Percentiles rank a stretch among this genome's conserved stretches.
phyloP scores from a whole-genome alignment of 2,113 vertebrate genomes.

The Caracal caracal region DNA sequence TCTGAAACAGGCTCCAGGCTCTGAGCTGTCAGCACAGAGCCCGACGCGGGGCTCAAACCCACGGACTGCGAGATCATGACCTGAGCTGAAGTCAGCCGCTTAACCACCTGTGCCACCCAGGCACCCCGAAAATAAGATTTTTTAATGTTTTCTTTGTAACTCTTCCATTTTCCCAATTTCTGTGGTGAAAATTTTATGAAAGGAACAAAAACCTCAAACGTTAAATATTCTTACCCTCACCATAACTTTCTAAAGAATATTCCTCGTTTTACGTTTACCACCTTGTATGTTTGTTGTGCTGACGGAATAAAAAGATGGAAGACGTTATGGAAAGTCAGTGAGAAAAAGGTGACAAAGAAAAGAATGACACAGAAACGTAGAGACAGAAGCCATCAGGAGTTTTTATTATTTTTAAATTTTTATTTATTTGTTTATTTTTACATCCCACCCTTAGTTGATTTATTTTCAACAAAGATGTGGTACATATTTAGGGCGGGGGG shows the following conservation, averaged over 20 bases:
- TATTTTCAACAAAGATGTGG: too few relatives aligned
- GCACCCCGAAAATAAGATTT: not conserved
- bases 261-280: not conserved
- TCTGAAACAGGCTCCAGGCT: too few relatives aligned
- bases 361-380: not conserved
- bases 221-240: not conserved
- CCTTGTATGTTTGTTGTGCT: not conserved
- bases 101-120: too few relatives aligned
- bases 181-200: not conserved
- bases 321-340: not conserved
- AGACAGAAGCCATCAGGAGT: not conserved
- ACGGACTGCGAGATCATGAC: too few relatives aligned
- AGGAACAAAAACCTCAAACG: not conserved
- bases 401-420: too few relatives aligned
- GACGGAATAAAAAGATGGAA: not conserved
- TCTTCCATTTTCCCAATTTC: not conserved
- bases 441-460: too few relatives aligned
- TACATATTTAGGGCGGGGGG: too few relatives aligned
- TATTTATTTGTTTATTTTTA: too few relatives aligned
- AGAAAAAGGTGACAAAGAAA: not conserved
- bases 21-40: too few relatives aligned
- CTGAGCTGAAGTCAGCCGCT: too few relatives aligned
- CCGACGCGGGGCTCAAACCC: too few relatives aligned
- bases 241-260: not conserved
- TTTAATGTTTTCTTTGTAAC: constrained; percentile 5